Percentiles rank a stretch among this genome's conserved stretches.
phyloP scores from a whole-genome alignment of 23 tunicate genomes.

The Styela clava region DNA sequence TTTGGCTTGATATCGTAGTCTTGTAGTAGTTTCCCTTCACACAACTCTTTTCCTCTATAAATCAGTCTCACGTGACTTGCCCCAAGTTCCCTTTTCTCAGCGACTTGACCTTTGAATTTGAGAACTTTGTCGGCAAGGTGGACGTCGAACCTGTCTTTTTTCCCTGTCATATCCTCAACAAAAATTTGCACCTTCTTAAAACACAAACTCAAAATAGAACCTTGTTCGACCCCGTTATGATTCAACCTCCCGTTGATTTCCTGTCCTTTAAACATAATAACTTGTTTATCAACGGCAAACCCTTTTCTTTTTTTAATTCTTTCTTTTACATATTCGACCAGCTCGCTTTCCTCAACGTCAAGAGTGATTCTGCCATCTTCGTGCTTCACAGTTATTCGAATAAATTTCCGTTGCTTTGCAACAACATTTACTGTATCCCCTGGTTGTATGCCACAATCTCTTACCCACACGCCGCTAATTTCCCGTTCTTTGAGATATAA shows the following conservation, averaged over 20 bases:
- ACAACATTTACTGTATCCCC: not conserved
- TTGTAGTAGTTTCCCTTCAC: not conserved
- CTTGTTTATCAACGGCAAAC: not conserved
- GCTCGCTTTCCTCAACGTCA: not conserved
- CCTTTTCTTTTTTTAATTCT: not conserved
- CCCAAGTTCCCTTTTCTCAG: not conserved
- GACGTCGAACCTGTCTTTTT: not conserved
- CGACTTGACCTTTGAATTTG: not conserved
- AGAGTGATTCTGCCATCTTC: not conserved
- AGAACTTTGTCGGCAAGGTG: not conserved
- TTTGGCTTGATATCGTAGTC: not conserved
- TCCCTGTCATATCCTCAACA: not conserved
- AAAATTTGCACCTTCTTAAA: not conserved
- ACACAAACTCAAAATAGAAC: not conserved
- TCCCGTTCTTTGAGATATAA: not conserved
- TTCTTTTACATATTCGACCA: not conserved
- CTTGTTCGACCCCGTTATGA: not conserved
- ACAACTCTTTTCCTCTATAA: not conserved
- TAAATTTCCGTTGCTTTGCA: not conserved
- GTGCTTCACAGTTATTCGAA: not conserved
- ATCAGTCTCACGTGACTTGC: not conserved
- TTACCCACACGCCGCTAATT: not conserved
- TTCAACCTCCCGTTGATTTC: not conserved
- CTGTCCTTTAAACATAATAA: not conserved
- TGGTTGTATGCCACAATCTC: not conserved